These are phyloP conservation scores for Agrochola lota DNA, from an alignment of 2,888 invertebrate species.

Conservation along the genomic window DNA sequence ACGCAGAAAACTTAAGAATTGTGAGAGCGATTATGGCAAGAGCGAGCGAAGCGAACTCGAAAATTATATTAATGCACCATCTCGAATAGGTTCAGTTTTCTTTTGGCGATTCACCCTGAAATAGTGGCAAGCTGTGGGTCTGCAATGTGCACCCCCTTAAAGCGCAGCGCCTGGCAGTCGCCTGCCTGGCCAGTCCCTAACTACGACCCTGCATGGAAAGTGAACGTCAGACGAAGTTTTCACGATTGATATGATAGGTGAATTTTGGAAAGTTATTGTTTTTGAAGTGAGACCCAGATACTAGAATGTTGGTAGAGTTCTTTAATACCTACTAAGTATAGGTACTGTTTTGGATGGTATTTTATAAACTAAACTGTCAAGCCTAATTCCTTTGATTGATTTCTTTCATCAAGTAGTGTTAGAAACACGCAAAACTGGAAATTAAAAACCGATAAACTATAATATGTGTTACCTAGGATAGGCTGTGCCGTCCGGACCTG, in stretches of 20 bases:
- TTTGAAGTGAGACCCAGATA: neutral
- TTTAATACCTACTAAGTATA: neutral
- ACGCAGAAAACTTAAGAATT: too few relatives aligned
- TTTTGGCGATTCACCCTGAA: too few relatives aligned
- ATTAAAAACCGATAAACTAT: conserved; percentile 31
- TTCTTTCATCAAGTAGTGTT: conserved; percentile 4
- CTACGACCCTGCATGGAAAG: neutral
- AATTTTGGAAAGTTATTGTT: neutral
- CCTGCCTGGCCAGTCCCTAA: too few relatives aligned
- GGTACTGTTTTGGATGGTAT: neutral
- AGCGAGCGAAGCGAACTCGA: too few relatives aligned
- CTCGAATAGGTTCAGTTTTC: too few relatives aligned
- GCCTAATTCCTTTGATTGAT: neutral
- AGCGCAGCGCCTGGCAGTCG: too few relatives aligned
- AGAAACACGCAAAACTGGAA: conserved; percentile 31
- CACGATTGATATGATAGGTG: neutral
- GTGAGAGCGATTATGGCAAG: too few relatives aligned
- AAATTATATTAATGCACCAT: too few relatives aligned
- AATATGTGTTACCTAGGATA: conserved; percentile 93
- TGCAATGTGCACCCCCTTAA: too few relatives aligned
- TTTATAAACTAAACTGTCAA: neutral
- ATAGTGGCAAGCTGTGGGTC: too few relatives aligned
- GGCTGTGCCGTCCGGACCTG: conserved; percentile 95
- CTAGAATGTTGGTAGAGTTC: neutral
- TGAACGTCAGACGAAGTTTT: neutral